Evolutionary conservation across 2,797 vertebrate species (phyloP).

Genomic region (Leptoclinus maculatus): DNA sequence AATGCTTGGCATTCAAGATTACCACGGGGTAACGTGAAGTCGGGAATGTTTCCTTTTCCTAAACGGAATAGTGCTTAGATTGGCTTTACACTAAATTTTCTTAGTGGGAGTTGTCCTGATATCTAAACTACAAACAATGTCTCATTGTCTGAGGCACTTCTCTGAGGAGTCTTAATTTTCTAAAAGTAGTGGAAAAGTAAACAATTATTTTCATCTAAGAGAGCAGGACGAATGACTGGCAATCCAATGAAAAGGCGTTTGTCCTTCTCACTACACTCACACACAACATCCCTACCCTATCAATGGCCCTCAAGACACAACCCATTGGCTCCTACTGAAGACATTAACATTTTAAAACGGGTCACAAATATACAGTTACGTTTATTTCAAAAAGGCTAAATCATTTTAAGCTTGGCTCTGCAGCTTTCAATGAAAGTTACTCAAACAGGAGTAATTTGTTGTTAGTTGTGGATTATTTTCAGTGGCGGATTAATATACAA

Average conservation of each 20-base stretch:
- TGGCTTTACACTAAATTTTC: constrained; percentile 47
- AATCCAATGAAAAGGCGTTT: not conserved
- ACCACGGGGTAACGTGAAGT: constrained; percentile 58
- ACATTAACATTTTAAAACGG: not conserved
- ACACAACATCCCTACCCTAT: not conserved
- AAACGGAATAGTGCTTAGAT: constrained; percentile 33
- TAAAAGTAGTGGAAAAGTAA: constrained; percentile 14
- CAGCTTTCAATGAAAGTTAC: not conserved
- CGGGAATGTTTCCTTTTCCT: constrained; percentile 67
- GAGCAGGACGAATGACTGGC: not conserved
- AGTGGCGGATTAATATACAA: not conserved
- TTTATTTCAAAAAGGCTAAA: not conserved
- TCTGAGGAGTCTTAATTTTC: constrained; percentile 24
- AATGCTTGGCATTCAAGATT: constrained; percentile 62
- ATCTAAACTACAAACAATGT: constrained; percentile 56
- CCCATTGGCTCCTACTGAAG: not conserved
- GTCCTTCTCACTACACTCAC: not conserved
- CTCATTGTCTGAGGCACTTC: constrained; percentile 41
- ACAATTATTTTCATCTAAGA: not conserved
- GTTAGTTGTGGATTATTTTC: not conserved
- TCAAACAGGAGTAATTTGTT: not conserved
- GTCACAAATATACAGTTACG: not conserved
- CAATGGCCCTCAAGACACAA: not conserved
- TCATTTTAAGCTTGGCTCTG: not conserved
- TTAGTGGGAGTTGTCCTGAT: constrained; percentile 47